Evolutionary conservation across 2,797 vertebrate genomes (phyloP), one percentile per base, ranked within the genome.

Genomic region (Pteronotus mesoamericanus): DNA sequence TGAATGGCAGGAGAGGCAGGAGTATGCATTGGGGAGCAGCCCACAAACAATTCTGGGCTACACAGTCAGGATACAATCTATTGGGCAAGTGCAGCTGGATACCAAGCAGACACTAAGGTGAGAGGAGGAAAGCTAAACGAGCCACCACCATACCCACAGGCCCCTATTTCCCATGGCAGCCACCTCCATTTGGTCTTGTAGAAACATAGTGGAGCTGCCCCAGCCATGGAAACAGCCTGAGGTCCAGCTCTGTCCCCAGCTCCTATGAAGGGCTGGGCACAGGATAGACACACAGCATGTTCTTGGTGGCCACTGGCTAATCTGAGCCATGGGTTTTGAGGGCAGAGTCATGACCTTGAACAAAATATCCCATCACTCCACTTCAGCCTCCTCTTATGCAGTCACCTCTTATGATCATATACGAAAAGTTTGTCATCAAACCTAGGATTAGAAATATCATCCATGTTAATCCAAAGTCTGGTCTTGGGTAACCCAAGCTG

Each of bases 1-100:
- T 12, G 16, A n/a, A 53, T 1, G 5, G 39, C 3, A 4, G 10
- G 46, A 37, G 29, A 22, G 29, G 29, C 0, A 3, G 6, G n/a
- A 11, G 5, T 15, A 7, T 24, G 24, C 5, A 1, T 3, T 7
- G 44, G 68, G 42, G 39, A 2, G 21, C 3, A 1, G 34, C 18
- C 78, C 4, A 11, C 29, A 6, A 29, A 39, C 18, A 51, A 4
- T 32, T 11, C 19, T 55, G 26, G n/a, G 29, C 69, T 48, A 12
- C 22, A 19, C 0, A 2, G 44, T 51, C 61, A 57, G 26, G 26
- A 66, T 61, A 48, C 51, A n/a, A 6, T 12, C n/a, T 46, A 22
- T 1, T 0, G 1, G 57, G 37, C 64, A 29, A 39, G 48, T 0
- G n/a, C 57, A 24, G 61, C 15, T 19, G 29, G 48, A 18, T 9